Conservation (phyloP, 2,888 invertebrate genomes). For the Colostygia pectinataria region DNA sequence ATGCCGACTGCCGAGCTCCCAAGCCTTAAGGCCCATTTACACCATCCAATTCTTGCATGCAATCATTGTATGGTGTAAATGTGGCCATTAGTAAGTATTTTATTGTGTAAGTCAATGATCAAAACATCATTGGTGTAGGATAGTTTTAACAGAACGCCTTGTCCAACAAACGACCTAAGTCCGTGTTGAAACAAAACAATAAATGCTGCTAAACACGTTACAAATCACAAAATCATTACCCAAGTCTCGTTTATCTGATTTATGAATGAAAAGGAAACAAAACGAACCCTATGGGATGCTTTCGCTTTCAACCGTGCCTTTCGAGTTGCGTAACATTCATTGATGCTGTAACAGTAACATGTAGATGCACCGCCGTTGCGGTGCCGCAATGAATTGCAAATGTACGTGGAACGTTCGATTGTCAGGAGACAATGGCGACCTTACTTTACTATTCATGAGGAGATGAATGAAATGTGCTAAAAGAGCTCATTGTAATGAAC, state of each 20-base stretch:
- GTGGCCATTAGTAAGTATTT: no score
- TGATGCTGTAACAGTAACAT: slow-evolving; percentile 19
- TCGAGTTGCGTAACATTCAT: slow-evolving; percentile 29
- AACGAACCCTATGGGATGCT: slow-evolving; percentile 28
- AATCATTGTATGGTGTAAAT: no score
- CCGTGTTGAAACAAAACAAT: no score
- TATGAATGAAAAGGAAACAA: slow-evolving; percentile 34
- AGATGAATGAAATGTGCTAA: slow-evolving; percentile 40
- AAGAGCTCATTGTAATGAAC: slow-evolving; percentile 29
- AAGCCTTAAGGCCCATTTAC: no score
- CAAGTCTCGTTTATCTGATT: slow-evolving; percentile 21
- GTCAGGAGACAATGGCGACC: slow-evolving; percentile 38
- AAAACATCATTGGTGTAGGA: no score
- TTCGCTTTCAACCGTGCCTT: slow-evolving; percentile 31
- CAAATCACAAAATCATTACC: slow-evolving; percentile 25
- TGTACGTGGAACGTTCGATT: slow-evolving; percentile 24
- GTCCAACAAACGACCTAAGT: no score
- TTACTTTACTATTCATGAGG: slow-evolving; percentile 50
- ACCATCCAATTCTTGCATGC: no score
- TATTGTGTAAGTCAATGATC: no score
- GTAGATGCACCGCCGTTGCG: slow-evolving; percentile 10
- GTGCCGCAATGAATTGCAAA: slow-evolving; percentile 32
- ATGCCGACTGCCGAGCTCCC: no score
- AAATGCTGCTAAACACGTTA: slow-evolving; percentile 5
- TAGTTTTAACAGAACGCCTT: no score